Base-by-base conservation (phyloP, 2,797 vertebrate genomes). In the Lindbergichthys nudifrons region DNA sequence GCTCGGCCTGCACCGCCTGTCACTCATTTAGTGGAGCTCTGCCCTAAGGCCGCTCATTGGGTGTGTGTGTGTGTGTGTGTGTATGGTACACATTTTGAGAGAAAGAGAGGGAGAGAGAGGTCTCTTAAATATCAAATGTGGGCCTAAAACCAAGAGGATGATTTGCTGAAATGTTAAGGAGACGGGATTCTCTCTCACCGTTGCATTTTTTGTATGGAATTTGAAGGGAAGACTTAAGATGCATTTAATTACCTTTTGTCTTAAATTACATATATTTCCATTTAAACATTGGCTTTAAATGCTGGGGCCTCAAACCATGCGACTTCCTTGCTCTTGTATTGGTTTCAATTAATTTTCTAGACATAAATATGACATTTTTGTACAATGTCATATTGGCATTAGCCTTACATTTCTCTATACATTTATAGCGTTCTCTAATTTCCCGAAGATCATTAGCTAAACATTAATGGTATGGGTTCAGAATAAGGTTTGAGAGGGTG, bases 1-100 rank as follows among this genome's bases (percentile, higher is more conserved):
- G 89, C 90, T 91, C 83, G 88, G 91, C 92, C 92, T 81, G 89
- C 92, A 90, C 90, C 86, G 92, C 92, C 94, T 95, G 94, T 94
- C 94, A 95, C 93, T 95, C 95, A 94, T 92, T 89, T 89, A 88
- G 91, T 84, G 88, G 82, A 92, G 89, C 88, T 90, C 85, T 90
- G 82, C 87, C 89, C 92, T 80, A 67, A 87, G 91, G 93, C 91
- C 87, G 67, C 87, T 47, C 47, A 58, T 50, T 69, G 54, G 3
- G 60, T 63, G 68, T 69, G 74, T 60, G 57, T 72, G 60, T 51
- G 59, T 56, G 71, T 52, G 66, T 39, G 67, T 23, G 19, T 78
- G 82, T 36, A 48, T 36, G 54, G 72, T 46, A 65, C 67, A 64
- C 63, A 72, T 80, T 67, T 36, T 51, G 50, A 65, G 71, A 58